phyloP scores from a whole-genome alignment of 2,888 invertebrate species.

The Nymphalis urticae region DNA sequence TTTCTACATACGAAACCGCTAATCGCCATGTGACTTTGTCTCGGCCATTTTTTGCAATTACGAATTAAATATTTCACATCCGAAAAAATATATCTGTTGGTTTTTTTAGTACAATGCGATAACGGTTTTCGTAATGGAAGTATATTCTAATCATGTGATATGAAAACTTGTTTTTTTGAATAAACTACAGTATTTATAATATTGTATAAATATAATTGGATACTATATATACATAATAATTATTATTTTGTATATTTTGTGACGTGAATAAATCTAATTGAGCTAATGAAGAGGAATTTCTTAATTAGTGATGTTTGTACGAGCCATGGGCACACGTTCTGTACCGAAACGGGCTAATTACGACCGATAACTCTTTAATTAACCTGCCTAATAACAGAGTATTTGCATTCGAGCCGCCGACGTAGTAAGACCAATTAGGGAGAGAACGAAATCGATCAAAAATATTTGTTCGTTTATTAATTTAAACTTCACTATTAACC shows the following conservation, averaged over 20 bases:
- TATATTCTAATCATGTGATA: no score
- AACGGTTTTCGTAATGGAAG: no score
- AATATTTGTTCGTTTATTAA: constrained; percentile 21
- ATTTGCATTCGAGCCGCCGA: constrained; percentile 69
- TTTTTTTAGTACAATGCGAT: no score
- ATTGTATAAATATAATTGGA: neutral
- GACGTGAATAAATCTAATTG: constrained; percentile 74
- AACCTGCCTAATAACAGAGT: constrained; percentile 79
- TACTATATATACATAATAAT: constrained; percentile 42
- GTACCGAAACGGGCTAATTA: constrained; percentile 78
- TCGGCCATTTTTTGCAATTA: no score
- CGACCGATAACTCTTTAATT: constrained; percentile 79
- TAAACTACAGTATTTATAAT: no score
- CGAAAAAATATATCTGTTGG: no score
- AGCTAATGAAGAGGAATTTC: constrained; percentile 78
- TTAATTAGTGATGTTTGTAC: constrained; percentile 77
- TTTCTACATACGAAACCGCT: no score
- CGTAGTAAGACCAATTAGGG: constrained; percentile 63
- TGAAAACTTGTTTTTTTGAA: no score
- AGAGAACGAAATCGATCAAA: constrained; percentile 40
- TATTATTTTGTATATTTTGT: constrained; percentile 50
- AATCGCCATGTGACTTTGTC: no score
- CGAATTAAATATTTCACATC: no score
- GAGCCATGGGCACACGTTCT: constrained; percentile 70
- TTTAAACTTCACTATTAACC: neutral